Conservation (phyloP, 2,113 vertebrate genomes). For the Pardalotus punctatus region DNA sequence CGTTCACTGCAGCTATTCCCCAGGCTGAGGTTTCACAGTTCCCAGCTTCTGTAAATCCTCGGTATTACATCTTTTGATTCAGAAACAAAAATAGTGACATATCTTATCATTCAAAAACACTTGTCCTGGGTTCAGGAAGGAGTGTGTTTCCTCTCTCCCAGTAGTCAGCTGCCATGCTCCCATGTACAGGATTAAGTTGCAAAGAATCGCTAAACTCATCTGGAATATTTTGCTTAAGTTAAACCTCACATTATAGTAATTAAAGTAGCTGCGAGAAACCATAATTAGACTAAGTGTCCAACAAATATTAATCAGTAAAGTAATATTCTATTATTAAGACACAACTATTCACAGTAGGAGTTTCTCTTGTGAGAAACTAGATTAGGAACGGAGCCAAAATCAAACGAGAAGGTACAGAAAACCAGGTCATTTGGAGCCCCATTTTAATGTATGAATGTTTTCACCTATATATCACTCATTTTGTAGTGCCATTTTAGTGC, state of each 20-base stretch:
- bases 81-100: constrained; percentile 25
- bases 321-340: constrained; percentile 47
- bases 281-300: constrained; percentile 44
- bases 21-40: neutral
- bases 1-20: neutral
- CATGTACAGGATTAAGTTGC: constrained; percentile 36
- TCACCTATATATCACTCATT: neutral
- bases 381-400: neutral
- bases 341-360: neutral
- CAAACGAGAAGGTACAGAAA: neutral
- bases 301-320: constrained; percentile 50
- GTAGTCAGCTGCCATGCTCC: neutral
- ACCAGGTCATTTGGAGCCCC: neutral
- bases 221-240: constrained; percentile 54
- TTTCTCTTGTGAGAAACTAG: neutral
- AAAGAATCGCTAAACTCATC: constrained; percentile 29
- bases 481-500: neutral
- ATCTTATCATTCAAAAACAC: constrained; percentile 57
- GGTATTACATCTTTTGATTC: constrained; percentile 10
- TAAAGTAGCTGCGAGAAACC: constrained; percentile 62
- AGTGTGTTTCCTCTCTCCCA: neutral
- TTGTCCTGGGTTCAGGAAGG: constrained; percentile 20
- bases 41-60: neutral
- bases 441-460: neutral
- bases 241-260: constrained; percentile 67